phyloP scores from a whole-genome alignment of 1,140 invertebrate genomes.

The Bombus impatiens region DNA sequence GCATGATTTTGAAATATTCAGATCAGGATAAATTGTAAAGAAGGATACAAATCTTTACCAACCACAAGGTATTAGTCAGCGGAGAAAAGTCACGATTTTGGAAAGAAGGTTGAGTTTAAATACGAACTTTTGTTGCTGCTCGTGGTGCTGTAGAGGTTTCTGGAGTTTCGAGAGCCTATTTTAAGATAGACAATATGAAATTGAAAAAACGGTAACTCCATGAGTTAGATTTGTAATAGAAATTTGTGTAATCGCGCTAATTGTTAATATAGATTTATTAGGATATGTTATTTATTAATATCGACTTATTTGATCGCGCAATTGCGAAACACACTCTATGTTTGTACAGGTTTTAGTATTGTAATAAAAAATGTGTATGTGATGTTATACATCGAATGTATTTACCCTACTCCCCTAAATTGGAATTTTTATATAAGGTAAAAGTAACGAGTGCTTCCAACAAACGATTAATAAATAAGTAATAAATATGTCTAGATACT shows the following conservation, averaged over 20 bases:
- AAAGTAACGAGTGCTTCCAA: too few species aligned
- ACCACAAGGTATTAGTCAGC: background rate
- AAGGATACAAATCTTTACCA: background rate
- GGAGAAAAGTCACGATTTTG: background rate
- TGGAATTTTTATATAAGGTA: background rate
- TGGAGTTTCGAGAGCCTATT: background rate
- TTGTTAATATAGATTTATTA: background rate
- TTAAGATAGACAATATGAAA: background rate
- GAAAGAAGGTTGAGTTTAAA: background rate
- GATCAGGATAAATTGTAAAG: background rate
- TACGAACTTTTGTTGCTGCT: background rate
- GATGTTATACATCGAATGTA: background rate
- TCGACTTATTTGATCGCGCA: background rate
- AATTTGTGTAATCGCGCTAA: background rate
- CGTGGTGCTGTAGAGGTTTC: conserved; percentile 3
- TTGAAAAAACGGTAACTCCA: background rate
- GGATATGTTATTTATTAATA: background rate
- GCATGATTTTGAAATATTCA: background rate
- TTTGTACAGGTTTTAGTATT: background rate
- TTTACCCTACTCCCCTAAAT: background rate
- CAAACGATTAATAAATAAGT: too few species aligned
- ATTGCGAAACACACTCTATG: background rate
- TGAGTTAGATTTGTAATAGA: background rate
- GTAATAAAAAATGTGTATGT: background rate
- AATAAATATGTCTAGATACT: too few species aligned